Evolutionary conservation across 2,888 invertebrate genomes (phyloP), one percentile per base, ranked within the genome.

Genomic region (Tiliacea aurago): DNA sequence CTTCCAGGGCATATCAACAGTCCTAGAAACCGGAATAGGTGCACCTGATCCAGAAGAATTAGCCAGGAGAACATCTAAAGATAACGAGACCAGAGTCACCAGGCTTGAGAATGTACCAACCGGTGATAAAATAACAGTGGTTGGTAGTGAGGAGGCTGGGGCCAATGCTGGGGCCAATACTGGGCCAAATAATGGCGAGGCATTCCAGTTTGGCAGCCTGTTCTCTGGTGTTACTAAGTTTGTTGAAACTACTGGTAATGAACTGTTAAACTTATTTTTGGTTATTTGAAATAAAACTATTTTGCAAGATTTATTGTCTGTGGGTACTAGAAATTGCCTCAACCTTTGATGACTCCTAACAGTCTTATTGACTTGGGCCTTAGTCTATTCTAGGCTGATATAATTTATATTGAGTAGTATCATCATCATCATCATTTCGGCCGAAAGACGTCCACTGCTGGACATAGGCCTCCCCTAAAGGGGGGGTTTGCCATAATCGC

Each of bases 1-100:
- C 23, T 68, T 68, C 18, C 98, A 98, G 94, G 98, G 98, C 5
- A 95, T 99, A 73, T 97, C 97, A 75, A 97, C 97, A 66, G 98
- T 98, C 18, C 91, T 99, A 75, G 99, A 99, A 95, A 97, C 97
- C 56, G 97, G 98, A 20, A 98, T 99, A 51, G 99, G 98, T 5
- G 98, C 98, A 0, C 98, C 99, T 0, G 97, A 98, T 87, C 98
- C 99, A 0, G 98, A 97, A 90, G 98, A 98, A 89, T 88, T 98
- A 72, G 98, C 98, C 0, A 96, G 96, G 80, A 93, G 96, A 55
- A 89, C 88, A 47, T 75, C 83, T 2, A 91, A 91, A 81, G 91
- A 89, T 49, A 45, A 84, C 74, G 76, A 84, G 67, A 59, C 59
- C 5, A 80, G 63, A 64, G 49, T 65, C 10, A 55, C n/a, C 15